These are phyloP conservation scores for Alces alces DNA, from an alignment of 2,113 vertebrate species.

Conservation along the genomic window DNA sequence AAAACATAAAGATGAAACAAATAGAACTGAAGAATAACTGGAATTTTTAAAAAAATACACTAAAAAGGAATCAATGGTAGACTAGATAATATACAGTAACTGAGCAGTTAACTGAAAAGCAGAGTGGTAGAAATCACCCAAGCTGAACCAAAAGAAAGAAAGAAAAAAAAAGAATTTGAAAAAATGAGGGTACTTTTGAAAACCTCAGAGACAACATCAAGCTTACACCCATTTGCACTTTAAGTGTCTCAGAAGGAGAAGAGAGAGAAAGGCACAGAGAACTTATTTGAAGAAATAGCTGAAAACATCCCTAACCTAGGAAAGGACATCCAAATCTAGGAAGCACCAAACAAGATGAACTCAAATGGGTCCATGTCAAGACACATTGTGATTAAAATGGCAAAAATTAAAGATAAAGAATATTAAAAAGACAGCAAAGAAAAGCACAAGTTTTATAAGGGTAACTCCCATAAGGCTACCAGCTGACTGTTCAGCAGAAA, in stretches of 20 bases:
- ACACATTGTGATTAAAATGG: neutral
- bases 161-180: neutral
- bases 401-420: neutral
- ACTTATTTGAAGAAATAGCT: neutral
- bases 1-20: neutral
- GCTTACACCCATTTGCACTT: neutral
- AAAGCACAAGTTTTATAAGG: neutral
- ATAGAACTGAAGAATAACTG: neutral
- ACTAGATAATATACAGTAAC: neutral
- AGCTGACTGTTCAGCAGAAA: neutral
- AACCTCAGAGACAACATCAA: neutral
- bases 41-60: neutral
- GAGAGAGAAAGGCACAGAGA: neutral
- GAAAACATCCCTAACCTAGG: neutral
- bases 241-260: neutral
- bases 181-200: neutral
- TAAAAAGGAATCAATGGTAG: neutral
- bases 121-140: neutral
- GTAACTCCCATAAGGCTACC: neutral
- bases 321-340: neutral
- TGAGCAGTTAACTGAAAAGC: neutral
- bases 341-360: neutral
- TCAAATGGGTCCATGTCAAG: neutral
- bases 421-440: fast-evolving
- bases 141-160: neutral